phyloP scores from a whole-genome alignment of 2,888 invertebrate genomes.

The Chironomus riparius region DNA sequence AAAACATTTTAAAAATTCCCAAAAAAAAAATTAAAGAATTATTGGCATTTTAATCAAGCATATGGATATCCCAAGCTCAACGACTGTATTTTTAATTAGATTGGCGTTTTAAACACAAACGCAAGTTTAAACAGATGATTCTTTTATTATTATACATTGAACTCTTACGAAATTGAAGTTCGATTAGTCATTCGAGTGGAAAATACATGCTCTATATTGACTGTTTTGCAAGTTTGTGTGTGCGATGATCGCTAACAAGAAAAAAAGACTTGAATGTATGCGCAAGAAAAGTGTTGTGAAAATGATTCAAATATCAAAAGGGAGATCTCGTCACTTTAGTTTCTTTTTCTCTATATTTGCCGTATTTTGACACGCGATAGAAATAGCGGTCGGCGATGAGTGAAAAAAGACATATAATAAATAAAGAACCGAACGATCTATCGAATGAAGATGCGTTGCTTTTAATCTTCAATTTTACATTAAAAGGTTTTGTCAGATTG shows the following conservation, averaged over 20 bases:
- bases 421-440: too few relatives aligned
- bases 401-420: not conserved
- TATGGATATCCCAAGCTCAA: too few relatives aligned
- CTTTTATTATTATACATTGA: not conserved
- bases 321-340: not conserved
- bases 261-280: not conserved
- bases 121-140: not conserved
- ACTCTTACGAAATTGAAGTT: not conserved
- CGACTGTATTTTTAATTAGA: too few relatives aligned
- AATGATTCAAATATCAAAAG: conserved; percentile 19
- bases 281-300: not conserved
- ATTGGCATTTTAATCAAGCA: not conserved
- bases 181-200: not conserved
- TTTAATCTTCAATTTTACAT: too few relatives aligned
- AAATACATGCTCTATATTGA: not conserved
- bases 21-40: not conserved
- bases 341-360: conserved; percentile 5
- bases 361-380: not conserved
- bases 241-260: not conserved
- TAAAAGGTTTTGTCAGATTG: too few relatives aligned
- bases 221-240: not conserved
- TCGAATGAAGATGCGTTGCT: too few relatives aligned
- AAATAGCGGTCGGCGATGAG: not conserved
- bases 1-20: not conserved
- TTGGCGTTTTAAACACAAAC: not conserved